phyloP scores from a whole-genome alignment of 1,140 invertebrate genomes.

The Lepidurus packardi region DNA sequence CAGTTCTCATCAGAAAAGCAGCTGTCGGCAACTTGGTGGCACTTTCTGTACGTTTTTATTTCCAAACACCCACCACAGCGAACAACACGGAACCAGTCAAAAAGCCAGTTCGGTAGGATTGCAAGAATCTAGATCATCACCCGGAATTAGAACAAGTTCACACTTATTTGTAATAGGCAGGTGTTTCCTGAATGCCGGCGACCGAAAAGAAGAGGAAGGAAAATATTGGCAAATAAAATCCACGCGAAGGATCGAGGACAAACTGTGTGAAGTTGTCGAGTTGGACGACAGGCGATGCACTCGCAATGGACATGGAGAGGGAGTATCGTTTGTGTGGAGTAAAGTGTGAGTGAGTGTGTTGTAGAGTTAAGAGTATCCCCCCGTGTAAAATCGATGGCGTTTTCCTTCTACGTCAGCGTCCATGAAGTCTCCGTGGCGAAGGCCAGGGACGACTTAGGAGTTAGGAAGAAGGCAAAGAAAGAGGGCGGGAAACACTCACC shows the following conservation, averaged over 20 bases:
- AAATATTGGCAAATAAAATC: neutral
- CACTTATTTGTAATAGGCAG: constrained; percentile 12
- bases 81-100: neutral
- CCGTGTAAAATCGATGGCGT: constrained; percentile 21
- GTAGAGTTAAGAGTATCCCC: constrained; percentile 14
- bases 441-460: constrained; percentile 14
- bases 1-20: constrained; percentile 12
- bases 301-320: constrained; percentile 8
- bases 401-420: constrained; percentile 21
- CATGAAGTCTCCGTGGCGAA: constrained; percentile 20
- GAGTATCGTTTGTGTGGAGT: constrained; percentile 21
- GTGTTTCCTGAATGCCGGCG: constrained; percentile 2
- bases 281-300: neutral
- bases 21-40: neutral
- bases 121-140: neutral
- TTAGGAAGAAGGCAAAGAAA: constrained; percentile 1
- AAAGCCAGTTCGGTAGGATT: neutral
- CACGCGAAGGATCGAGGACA: neutral
- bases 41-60: neutral
- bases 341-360: constrained; percentile 20
- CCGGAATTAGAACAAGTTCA: neutral
- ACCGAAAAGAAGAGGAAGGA: neutral
- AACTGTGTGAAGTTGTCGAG: neutral
- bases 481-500: constrained; percentile 7
- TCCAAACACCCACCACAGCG: neutral